A percentile compares a stretch with the other conserved stretches of the same genome.
phyloP scores from a whole-genome alignment of 2,888 invertebrate species.

The Vanessa cardui region DNA sequence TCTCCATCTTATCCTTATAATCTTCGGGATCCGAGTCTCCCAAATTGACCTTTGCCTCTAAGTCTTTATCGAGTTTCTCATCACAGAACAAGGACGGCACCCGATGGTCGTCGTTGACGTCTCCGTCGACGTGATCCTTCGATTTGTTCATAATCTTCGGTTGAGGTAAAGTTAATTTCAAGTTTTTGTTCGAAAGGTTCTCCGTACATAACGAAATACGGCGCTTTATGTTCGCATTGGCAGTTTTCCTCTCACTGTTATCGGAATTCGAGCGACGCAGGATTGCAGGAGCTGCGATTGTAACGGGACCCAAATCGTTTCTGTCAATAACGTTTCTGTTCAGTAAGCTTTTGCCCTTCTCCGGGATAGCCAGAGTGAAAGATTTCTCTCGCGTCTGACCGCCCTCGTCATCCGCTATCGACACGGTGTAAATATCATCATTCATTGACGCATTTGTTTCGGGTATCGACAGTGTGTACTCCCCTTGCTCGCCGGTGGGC shows the following conservation, averaged over 20 bases:
- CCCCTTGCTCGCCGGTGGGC: constrained; percentile 77
- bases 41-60: constrained; percentile 61
- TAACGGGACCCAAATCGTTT: constrained; percentile 57
- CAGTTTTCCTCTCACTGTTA: constrained; percentile 69
- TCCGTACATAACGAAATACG: constrained; percentile 75
- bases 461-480: constrained; percentile 78
- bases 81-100: constrained; percentile 79
- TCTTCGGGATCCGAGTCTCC: constrained; percentile 69
- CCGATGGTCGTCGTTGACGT: constrained; percentile 71
- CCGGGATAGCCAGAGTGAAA: constrained; percentile 75
- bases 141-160: constrained; percentile 49
- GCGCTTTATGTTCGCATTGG: constrained; percentile 65
- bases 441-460: constrained; percentile 79
- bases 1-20: constrained; percentile 57
- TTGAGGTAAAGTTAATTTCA: constrained; percentile 51
- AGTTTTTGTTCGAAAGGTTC: constrained; percentile 59
- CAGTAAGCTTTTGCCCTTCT: constrained; percentile 73
- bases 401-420: constrained; percentile 77
- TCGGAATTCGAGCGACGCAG: constrained; percentile 77
- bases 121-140: constrained; percentile 50
- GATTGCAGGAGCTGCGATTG: constrained; percentile 74
- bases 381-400: constrained; percentile 67
- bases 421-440: constrained; percentile 80
- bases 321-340: constrained; percentile 68
- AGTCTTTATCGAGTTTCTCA: constrained; percentile 76